Evolutionary conservation across 2,888 invertebrate species (phyloP).

Genomic region (Bhutanitis thaidina): DNA sequence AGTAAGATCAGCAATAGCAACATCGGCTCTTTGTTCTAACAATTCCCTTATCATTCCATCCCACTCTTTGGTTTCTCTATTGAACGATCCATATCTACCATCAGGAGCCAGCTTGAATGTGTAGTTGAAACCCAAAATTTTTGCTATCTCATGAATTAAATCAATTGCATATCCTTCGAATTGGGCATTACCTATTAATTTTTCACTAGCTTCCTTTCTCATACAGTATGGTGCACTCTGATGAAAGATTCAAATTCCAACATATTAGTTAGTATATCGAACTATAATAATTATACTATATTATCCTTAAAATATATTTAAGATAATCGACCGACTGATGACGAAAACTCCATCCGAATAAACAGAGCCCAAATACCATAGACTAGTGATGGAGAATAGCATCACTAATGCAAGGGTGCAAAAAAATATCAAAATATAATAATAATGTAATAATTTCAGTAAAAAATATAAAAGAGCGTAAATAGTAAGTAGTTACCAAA

Average conservation of each 20-base stretch:
- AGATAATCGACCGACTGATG: too few species aligned
- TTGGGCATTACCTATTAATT: constrained; percentile 92
- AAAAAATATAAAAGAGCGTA: not conserved
- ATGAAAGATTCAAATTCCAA: constrained; percentile 31
- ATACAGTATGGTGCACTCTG: constrained; percentile 98
- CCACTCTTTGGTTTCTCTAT: constrained; percentile 92
- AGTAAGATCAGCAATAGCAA: constrained; percentile 98
- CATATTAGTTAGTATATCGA: too few species aligned
- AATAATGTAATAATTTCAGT: too few species aligned
- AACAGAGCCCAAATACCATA: too few species aligned
- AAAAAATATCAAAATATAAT: too few species aligned
- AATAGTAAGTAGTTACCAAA: constrained; percentile 79
- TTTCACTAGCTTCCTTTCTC: constrained; percentile 92
- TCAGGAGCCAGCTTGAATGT: constrained; percentile 92
- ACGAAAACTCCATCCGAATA: too few species aligned
- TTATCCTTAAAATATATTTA: too few species aligned
- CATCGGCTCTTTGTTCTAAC: constrained; percentile 93
- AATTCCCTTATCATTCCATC: constrained; percentile 94
- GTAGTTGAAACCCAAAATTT: constrained; percentile 92
- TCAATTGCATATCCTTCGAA: constrained; percentile 98
- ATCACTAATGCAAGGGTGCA: too few species aligned
- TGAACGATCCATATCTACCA: constrained; percentile 90
- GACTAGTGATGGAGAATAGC: too few species aligned
- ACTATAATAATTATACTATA: too few species aligned
- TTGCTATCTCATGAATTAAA: constrained; percentile 94